Conservation (phyloP, 2,113 vertebrate genomes). For the Poeciliopsis retropinna region DNA sequence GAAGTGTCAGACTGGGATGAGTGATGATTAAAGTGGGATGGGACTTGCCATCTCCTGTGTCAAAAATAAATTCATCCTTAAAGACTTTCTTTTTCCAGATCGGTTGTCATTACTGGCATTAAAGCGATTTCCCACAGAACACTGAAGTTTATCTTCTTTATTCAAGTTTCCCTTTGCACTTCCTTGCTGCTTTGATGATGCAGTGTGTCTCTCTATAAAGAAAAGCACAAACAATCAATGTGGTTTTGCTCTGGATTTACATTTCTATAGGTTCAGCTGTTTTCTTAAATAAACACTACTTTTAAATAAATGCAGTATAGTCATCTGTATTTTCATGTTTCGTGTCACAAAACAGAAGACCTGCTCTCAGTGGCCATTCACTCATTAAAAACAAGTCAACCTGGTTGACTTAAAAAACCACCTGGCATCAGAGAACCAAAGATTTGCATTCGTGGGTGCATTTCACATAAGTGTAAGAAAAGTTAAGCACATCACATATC, state of each 20-base stretch:
- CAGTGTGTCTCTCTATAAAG: background rate
- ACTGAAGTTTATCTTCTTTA: background rate
- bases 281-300: background rate
- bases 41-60: background rate
- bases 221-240: background rate
- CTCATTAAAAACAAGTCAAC: too few relatives aligned
- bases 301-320: too few relatives aligned
- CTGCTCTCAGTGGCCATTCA: too few relatives aligned
- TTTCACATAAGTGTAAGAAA: too few relatives aligned
- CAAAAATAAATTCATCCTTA: constrained; percentile 19
- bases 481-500: too few relatives aligned
- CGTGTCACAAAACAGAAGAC: too few relatives aligned
- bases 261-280: background rate
- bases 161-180: background rate
- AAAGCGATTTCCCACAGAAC: constrained; percentile 1
- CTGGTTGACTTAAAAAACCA: too few relatives aligned
- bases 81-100: background rate
- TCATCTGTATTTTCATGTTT: too few relatives aligned
- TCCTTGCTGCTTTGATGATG: background rate
- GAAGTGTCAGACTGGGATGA: constrained; percentile 10
- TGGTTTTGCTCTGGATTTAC: background rate
- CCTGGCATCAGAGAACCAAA: too few relatives aligned
- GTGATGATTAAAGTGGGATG: constrained; percentile 15
- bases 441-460: too few relatives aligned
- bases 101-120: background rate